Evolutionary conservation across 2,113 vertebrate genomes (phyloP), one percentile per base, ranked within the genome.

Genomic region (Sus scrofa): DNA sequence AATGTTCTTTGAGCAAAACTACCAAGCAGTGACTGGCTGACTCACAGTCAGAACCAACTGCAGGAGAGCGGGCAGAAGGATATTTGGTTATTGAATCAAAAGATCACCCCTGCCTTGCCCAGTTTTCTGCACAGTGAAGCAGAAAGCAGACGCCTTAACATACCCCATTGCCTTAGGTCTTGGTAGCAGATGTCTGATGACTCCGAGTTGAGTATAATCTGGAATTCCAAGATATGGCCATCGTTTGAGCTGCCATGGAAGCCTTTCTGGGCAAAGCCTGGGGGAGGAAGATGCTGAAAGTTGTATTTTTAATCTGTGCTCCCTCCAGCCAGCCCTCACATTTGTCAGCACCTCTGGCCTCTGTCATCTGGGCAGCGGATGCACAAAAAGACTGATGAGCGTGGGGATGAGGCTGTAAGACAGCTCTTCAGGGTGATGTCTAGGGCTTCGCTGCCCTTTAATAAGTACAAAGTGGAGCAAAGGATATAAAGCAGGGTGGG

Each of bases 361-460:
- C 89, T 97, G 96, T 96, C 39, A 19, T 96, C 62, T 86, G 81
- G 86, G 71, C 39, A 96, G 89, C 9, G 27, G 82, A 54, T 22
- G 4, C 54, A 50, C 62, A 68, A 39, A n/a, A 71, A 58, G 74
- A 52, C 7, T 52, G 78, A 94, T 88, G 70, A 93, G 30, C 2
- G 2, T 11, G 75, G 44, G 87, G 34, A 18, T 18, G 50, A 96
- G 67, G 37, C n/a, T 54, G 84, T 91, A 94, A 82, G 88, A 85
- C 11, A 19, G 30, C 82, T 96, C 95, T 92, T 78, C 22, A 26
- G 94, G 94, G 65, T 89, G 82, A 95, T 97, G 97, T 95, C 37
- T 67, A 30, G 91, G 97, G 73, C 79, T 96, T 98, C 18, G 10
- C 86, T 97, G 86, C 67, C 78, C 97, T 96, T 98, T 52, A 94